Percentiles rank a stretch among this genome's conserved stretches.
These are phyloP conservation scores for Apistogramma diplotaenia DNA, from an alignment of 2,113 vertebrate genomes.

Conservation along the genomic window DNA sequence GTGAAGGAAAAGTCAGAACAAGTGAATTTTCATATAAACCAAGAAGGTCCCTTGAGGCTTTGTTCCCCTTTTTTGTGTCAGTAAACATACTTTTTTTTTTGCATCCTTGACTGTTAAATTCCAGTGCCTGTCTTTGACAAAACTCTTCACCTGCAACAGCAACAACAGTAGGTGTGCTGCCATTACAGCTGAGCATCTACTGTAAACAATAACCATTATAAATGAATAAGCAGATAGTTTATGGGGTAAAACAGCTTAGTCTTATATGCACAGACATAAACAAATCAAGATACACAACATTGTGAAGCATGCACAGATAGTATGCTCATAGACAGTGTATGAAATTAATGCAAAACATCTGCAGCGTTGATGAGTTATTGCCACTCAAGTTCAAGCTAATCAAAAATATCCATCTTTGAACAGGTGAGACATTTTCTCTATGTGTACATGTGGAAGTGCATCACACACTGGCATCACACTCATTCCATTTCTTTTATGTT, in stretches of 20 bases:
- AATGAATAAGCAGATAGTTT: not conserved
- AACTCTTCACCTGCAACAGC: not conserved
- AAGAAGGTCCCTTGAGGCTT: not conserved
- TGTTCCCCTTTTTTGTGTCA: not conserved
- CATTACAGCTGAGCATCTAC: not conserved
- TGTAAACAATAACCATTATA: not conserved
- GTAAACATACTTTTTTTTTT: not conserved
- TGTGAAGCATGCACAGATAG: not conserved
- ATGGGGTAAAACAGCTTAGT: not conserved
- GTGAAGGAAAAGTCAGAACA: not conserved
- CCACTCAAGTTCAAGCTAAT: no score
- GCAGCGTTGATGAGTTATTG: no score
- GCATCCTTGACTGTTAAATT: not conserved
- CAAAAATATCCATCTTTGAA: not conserved
- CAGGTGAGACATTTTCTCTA: not conserved
- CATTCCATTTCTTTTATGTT: not conserved
- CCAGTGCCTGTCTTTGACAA: no score
- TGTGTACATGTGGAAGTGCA: not conserved
- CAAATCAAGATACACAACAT: not conserved
- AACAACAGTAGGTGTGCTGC: not conserved
- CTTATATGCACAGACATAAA: not conserved
- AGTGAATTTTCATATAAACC: not conserved
- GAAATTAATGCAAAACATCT: not conserved
- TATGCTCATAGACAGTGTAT: not conserved
- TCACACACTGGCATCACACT: not conserved